Base-by-base conservation (phyloP, 2,113 vertebrate genomes). In the Alligator mississippiensis region DNA sequence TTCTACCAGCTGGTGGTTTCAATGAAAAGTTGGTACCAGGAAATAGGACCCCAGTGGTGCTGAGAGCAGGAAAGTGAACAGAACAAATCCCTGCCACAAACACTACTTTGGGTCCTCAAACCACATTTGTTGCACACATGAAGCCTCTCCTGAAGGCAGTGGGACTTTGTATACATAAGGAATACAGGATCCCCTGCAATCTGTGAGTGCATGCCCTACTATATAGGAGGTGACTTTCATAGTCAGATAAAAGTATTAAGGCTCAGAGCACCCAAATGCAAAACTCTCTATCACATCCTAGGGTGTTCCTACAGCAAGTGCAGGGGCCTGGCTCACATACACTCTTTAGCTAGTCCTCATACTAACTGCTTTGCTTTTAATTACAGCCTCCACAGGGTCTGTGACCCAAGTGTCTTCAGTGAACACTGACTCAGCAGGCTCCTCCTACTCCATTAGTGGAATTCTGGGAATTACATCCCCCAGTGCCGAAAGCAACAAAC, bases 371-470 rank as follows among this genome's bases (percentile, higher is more conserved):
- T 55, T 70, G n/a, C 68, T 79, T 97, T 88, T 79, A 62, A 82
- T 97, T 95, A 34, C 98, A 99, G 99, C 98, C 68, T 99, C 99
- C 85, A 99, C 99, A 0, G 99, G 99, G 76, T 99, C 99, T 0
- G 98, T 98, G 94, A 99, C 99, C 61, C 99, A 99, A 97, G 99
- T 99, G 96, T 99, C 99, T 0, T 98, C 98, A 0, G 99, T 99
- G 92, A 99, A 98, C 98, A 99, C 98, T 0, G 99, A 99, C 95
- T 98, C 99, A 0, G 98, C 99, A 0, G 99, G 99, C 92, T 99
- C 99, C 5, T 99, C 99, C 38, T 99, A 99, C 97, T 99, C 99
- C 94, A 99, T 99, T 97, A 99, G 99, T 2, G 99, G 99, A 87
- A 99, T 99, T 97, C 98, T 99, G 98, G 99, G 99, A 92, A 99